phyloP scores from a whole-genome alignment of 2,113 vertebrate genomes.

The Peromyscus californicus region DNA sequence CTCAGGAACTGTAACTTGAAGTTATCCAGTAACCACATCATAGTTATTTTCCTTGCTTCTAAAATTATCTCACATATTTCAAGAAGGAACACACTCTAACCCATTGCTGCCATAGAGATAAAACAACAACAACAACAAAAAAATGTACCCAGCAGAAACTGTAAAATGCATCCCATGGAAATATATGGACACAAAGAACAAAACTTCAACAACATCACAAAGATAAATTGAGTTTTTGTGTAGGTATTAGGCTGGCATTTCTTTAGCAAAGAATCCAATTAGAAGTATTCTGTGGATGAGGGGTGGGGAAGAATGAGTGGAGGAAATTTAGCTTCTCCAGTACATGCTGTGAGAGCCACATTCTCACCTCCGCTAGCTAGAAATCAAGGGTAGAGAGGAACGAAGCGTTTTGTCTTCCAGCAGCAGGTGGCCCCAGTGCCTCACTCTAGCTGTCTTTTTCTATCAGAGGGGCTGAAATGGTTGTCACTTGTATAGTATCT shows the following conservation, averaged over 20 bases:
- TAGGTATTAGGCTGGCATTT: slow-evolving; percentile 59
- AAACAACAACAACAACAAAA: background rate
- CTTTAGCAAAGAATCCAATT: slow-evolving; percentile 72
- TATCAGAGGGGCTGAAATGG: slow-evolving; percentile 70
- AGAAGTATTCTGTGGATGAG: slow-evolving; percentile 76
- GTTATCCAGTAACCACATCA: slow-evolving; percentile 72
- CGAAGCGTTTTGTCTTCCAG: slow-evolving; percentile 75
- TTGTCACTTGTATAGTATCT: slow-evolving; percentile 27
- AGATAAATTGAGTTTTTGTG: slow-evolving; percentile 44
- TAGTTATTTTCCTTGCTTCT: slow-evolving; percentile 59
- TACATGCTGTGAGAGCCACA: slow-evolving; percentile 79
- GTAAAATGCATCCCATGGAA: slow-evolving; percentile 29
- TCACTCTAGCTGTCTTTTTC: slow-evolving; percentile 78
- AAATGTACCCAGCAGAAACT: background rate
- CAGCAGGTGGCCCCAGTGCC: slow-evolving; percentile 75
- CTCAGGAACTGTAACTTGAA: slow-evolving; percentile 67
- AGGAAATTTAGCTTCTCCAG: slow-evolving; percentile 78
- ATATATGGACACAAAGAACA: slow-evolving; percentile 66
- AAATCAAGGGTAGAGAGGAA: slow-evolving; percentile 82
- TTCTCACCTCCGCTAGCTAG: slow-evolving; percentile 82
- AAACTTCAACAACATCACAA: background rate
- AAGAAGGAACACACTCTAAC: slow-evolving; percentile 69
- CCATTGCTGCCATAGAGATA: background rate
- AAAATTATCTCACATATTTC: slow-evolving; percentile 81
- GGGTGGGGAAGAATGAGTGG: slow-evolving; percentile 41